phyloP scores from a whole-genome alignment of 2,888 invertebrate genomes.

The Chymomyza amoena region DNA sequence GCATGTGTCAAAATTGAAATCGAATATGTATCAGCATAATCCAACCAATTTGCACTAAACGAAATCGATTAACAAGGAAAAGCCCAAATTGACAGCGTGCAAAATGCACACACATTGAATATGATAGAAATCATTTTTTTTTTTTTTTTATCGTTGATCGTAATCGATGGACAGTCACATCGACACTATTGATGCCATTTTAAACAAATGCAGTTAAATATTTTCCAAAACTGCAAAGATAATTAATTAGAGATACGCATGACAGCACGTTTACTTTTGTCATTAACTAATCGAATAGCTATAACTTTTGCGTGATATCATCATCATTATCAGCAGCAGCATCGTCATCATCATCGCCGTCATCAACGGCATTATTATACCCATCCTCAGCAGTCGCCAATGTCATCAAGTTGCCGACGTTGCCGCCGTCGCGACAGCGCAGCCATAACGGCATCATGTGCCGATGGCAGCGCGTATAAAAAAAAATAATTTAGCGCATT shows the following conservation, averaged over 20 bases:
- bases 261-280: conserved; percentile 25
- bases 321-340: conserved; percentile 27
- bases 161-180: neutral
- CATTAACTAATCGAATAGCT: conserved; percentile 22
- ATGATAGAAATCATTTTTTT: no score
- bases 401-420: conserved; percentile 7
- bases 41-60: no score
- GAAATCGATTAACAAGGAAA: no score
- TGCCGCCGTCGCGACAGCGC: conserved; percentile 13
- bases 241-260: conserved; percentile 9
- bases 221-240: conserved; percentile 20
- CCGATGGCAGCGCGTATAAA: conserved; percentile 17
- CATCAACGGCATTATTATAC: conserved; percentile 26
- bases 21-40: neutral
- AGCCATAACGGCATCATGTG: conserved; percentile 18
- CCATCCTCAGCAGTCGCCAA: neutral
- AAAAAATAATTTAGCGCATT: conserved; percentile 24
- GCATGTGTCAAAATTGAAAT: conserved; percentile 35
- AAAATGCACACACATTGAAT: no score
- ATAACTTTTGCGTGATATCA: conserved; percentile 64
- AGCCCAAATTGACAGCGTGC: no score
- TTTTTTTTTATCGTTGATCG: neutral
- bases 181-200: conserved; percentile 18
- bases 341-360: conserved; percentile 23
- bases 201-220: conserved; percentile 20